Evolutionary conservation across 1,140 invertebrate genomes (phyloP).

Genomic region (Solenopsis fugax): DNA sequence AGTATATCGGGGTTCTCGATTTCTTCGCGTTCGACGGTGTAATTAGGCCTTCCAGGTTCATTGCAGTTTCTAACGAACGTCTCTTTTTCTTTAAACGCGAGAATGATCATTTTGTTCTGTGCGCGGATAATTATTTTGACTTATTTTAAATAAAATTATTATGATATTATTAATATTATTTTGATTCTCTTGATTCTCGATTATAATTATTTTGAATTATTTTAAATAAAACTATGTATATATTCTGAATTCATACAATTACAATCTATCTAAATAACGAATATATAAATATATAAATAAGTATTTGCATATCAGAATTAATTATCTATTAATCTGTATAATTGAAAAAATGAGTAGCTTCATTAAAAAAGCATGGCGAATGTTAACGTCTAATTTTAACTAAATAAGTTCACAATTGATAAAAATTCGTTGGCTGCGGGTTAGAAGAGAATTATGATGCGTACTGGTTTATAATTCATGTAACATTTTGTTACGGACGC

Average conservation of each 20-base stretch:
- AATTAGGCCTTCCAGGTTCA: conserved; percentile 49
- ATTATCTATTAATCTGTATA: neutral
- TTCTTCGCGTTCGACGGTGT: conserved; percentile 41
- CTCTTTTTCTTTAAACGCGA: neutral
- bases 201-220: too few species aligned
- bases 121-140: neutral
- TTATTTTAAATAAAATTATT: too few species aligned
- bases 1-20: conserved; percentile 62
- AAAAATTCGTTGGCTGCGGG: conserved; percentile 4
- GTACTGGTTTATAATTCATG: conserved; percentile 67
- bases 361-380: neutral
- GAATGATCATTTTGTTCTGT: neutral
- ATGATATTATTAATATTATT: too few species aligned
- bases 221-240: neutral
- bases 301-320: neutral
- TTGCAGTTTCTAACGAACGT: conserved; percentile 18
- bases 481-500: conserved; percentile 65
- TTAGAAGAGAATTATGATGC: conserved; percentile 16
- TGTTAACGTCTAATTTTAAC: conserved; percentile 1
- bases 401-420: neutral
- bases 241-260: neutral
- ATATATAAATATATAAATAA: neutral
- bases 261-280: neutral
- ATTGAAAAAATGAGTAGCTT: neutral
- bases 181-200: too few species aligned